Evolutionary conservation across 2,113 vertebrate species (phyloP), one percentile per base, ranked within the genome.

Genomic region (Paralichthys olivaceus): DNA sequence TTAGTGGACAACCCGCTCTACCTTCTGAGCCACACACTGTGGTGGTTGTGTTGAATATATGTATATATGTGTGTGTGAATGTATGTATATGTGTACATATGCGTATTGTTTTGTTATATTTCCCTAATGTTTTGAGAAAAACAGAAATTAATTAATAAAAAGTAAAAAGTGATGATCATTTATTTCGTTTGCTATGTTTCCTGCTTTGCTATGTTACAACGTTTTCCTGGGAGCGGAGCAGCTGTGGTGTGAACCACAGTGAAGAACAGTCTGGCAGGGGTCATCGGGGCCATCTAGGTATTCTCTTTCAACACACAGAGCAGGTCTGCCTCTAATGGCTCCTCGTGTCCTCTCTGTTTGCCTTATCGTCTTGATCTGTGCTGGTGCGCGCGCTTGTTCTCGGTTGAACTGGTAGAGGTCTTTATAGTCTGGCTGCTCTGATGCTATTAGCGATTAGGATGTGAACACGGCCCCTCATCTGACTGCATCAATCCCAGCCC

Each of bases 381-480:
- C 59, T 23, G 1, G 56, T 45, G 28, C 58, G 67, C 64, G 64
- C 76, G 62, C 66, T 66, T 69, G 67, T 62, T 73, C 79, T 70
- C 75, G 84, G 69, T 76, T 85, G 85, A 79, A 82, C 81, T 78
- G 67, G 80, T 83, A 13, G 80, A 81, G 79, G 76, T 79, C 85
- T 88, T 89, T 84, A 88, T 88, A 87, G 87, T 87, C 69, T 80
- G 80, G 60, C 84, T 85, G 78, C 85, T 88, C 69, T 85, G 89
- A 91, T 90, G 89, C 90, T 87, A 87, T 88, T 89, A 90, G 89
- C 91, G 90, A 91, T 92, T 90, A 91, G 84, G 89, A 90, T 91
- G 90, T 91, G 87, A 91, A 91, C 90, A 85, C 87, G 83, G 89
- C 89, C 75, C 84, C 72, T 85, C 83, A 84, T 91, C 86, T 91